Evolutionary conservation across 2,888 invertebrate genomes (phyloP), one percentile per base, ranked within the genome.

Genomic region (Arrhopalites spinosus): DNA sequence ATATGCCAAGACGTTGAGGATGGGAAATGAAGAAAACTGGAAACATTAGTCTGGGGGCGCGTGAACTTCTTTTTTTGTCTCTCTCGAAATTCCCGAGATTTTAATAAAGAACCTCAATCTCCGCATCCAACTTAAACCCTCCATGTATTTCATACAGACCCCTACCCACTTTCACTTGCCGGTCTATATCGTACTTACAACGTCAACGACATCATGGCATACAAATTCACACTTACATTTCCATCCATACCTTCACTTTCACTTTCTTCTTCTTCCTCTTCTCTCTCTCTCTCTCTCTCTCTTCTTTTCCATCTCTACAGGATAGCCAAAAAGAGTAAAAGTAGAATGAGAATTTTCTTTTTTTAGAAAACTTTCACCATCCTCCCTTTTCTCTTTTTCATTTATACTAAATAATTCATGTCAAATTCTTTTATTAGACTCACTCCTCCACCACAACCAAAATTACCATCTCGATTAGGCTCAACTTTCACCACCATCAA

Each of bases 11-110:
- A 67, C 67, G 43, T 67, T 67, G 36, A 66, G 47, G 53, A 25
- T 17, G 30, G 69, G 43, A 69, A 69, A 69, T 69, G 69, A 69
- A 69, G 69, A 53, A 50, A 69, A 69, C 47, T 47, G 69, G 50
- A 53, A 50, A 53, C 69, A 69, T 69, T 69, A 69, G 53, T 69
- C 29, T 69, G 27, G 27, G 29, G 23, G 69, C 69, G 50, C 20
- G 27, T 67, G 43, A 43, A 30, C 23, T 67, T 67, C 23, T 67
- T n/a, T 23, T 27, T 36, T 3, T n/a, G 64, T 1, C n/a, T 36
- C 29, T 17, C 36, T 43, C 11, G 2, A 64, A 30, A 64, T 64
- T 64, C 29, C 36, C 64, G n/a, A 64, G 36, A 64, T 64, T 64
- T 64, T 64, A 64, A 43, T 30, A 64, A 64, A 64, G 64, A 43